A percentile compares a stretch with the other conserved stretches of the same genome.
phyloP scores from a whole-genome alignment of 2,113 vertebrate genomes.

The Neodontobutis hainanensis region DNA sequence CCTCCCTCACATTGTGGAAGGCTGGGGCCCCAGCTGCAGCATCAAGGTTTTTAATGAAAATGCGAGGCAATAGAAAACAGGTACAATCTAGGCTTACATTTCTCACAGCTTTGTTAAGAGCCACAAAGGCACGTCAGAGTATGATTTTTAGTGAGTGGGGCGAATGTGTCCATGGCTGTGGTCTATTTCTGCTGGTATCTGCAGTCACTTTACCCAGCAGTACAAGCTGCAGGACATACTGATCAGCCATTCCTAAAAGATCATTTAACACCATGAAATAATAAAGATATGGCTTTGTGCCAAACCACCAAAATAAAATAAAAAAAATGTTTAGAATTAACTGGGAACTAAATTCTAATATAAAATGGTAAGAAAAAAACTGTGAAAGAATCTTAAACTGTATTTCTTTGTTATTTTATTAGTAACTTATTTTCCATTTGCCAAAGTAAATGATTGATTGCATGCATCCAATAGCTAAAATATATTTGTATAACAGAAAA shows the following conservation, averaged over 20 bases:
- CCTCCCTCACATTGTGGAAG: conserved; percentile 70
- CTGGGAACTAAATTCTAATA: neutral
- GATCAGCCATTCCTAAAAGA: conserved; percentile 4
- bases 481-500: conserved; percentile 20
- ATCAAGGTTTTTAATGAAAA: conserved; percentile 76
- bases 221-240: neutral
- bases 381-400: too few species aligned
- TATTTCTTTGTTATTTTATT: too few species aligned
- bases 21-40: conserved; percentile 78
- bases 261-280: neutral
- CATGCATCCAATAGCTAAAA: neutral
- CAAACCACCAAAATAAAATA: neutral
- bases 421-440: neutral
- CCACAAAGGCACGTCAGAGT: conserved; percentile 69
- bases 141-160: conserved; percentile 70
- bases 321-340: neutral
- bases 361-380: too few species aligned
- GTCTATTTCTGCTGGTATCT: conserved; percentile 40
- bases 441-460: neutral
- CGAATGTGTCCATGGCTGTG: conserved; percentile 75
- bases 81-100: conserved; percentile 75
- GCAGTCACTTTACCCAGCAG: neutral
- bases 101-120: conserved; percentile 73
- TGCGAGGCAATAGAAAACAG: conserved; percentile 77
- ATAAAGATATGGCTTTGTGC: too few species aligned